Conservation (phyloP, 1,140 invertebrate genomes). For the Drosophila sucinea region DNA sequence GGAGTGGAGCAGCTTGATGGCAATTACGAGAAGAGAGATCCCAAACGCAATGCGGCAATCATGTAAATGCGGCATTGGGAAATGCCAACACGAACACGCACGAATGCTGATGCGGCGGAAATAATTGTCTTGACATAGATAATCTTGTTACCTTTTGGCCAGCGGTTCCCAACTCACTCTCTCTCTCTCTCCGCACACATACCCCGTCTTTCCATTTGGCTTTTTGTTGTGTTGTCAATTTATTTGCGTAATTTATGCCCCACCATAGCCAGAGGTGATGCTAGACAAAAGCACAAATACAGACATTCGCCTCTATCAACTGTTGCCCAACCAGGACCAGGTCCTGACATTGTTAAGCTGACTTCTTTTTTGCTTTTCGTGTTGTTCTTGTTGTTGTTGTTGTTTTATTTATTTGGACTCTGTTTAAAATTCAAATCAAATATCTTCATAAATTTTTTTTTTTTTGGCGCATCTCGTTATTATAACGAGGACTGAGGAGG, state of each 20-base stretch:
- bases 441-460: conserved; percentile 68
- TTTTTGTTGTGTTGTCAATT: conserved; percentile 68
- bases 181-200: neutral
- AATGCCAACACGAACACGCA: conserved; percentile 63
- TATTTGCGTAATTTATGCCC: conserved; percentile 81
- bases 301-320: conserved; percentile 25
- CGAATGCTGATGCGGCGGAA: conserved; percentile 78
- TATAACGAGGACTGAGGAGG: conserved; percentile 32
- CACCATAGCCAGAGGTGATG: conserved; percentile 46
- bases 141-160: conserved; percentile 78
- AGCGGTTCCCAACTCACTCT: conserved; percentile 14
- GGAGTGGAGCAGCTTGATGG: conserved; percentile 32
- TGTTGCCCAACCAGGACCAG: neutral
- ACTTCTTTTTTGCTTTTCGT: conserved; percentile 21
- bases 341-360: conserved; percentile 68
- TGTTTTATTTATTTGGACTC: conserved; percentile 20
- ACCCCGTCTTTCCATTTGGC: neutral
- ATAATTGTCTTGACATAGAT: conserved; percentile 83
- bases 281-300: conserved; percentile 44
- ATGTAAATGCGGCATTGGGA: conserved; percentile 72
- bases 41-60: conserved; percentile 82
- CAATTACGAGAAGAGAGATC: conserved; percentile 53
- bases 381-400: conserved; percentile 21
- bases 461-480: conserved; percentile 57
- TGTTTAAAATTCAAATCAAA: conserved; percentile 82